Base-by-base conservation (phyloP, 64 coral and sea anemone genomes). In the Actinia tenebrosa region DNA sequence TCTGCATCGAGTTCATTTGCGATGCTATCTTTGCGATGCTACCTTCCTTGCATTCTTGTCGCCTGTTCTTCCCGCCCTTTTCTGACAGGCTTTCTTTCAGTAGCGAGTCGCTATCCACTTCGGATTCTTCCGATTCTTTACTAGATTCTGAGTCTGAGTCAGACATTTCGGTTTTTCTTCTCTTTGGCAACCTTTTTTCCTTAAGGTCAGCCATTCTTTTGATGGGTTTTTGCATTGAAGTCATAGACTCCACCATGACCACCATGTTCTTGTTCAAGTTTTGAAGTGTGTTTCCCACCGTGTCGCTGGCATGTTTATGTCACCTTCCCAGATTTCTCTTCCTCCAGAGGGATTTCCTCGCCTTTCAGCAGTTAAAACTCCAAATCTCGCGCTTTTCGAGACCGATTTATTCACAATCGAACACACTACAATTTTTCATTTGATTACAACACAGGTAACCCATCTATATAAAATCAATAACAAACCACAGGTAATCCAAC, bases 131-230 rank as follows among this genome's bases (percentile, higher is more conserved):
- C 53, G 45, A 79, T 56, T 56, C 75, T 37, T 89, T 89, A 84
- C 84, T 89, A 16, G 80, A 89, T 42, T 90, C 66, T 25, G 46
- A 60, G 80, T 75, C 81, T 90, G 83, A 80, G 53, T 91, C 68
- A 86, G 84, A 63, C 25, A 86, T 79, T 55, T 46, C 61, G 9
- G 55, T 43, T 71, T 75, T 46, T 85, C 81, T 44, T 54, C 7
- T 19, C 19, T 72, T 85, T 59, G 17, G 17, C 3, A 5, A 23
- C 22, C 3, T 19, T 5, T 66, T 22, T n/a, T 66, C 22, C 4
- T 1, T 5, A 19, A 19, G 3, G 18, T 66, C 63, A 23, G 63
- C 63, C 77, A 84, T 44, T 26, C 52, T 45, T 19, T 53, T 23
- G 22, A 90, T 61, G 42, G 83, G 13, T 37, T 84, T 47, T 16